A percentile compares a stretch with the other conserved stretches of the same genome.
Evolutionary conservation across 2,113 vertebrate species (phyloP).

Genomic region (Ptyas mucosa): DNA sequence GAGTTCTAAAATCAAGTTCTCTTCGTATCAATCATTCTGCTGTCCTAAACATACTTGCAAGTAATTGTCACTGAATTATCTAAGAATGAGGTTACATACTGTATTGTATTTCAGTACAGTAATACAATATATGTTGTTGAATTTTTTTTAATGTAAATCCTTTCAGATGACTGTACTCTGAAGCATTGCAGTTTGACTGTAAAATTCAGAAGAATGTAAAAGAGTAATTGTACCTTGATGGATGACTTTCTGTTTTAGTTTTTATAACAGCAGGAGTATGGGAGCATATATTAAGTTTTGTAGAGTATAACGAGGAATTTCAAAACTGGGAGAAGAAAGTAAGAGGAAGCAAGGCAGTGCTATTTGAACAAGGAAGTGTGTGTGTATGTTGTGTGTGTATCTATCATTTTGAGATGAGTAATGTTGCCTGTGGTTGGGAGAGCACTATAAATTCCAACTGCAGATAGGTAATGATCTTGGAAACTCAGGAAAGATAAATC

Average conservation of each 20-base stretch:
- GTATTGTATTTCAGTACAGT: background rate
- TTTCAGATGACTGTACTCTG: background rate
- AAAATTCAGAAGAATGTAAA: background rate
- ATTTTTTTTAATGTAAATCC: background rate
- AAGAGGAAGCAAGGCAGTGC: background rate
- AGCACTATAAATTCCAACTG: background rate
- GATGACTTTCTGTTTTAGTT: background rate
- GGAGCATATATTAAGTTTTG: background rate
- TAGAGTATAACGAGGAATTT: background rate
- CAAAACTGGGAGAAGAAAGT: background rate
- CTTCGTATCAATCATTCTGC: background rate
- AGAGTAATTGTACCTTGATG: background rate
- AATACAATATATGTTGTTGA: background rate
- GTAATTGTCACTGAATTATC: background rate
- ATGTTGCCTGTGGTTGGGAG: background rate
- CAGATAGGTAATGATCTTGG: background rate
- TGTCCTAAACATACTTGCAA: background rate
- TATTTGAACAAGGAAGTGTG: background rate
- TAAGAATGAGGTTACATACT: background rate
- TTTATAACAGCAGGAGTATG: background rate
- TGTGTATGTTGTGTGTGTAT: background rate
- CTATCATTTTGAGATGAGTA: background rate
- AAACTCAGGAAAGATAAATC: background rate
- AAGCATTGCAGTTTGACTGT: background rate
- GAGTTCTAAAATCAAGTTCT: background rate